Evolutionary conservation across 2,113 vertebrate genomes (phyloP), one percentile per base, ranked within the genome.

Genomic region (Mixornis gularis): DNA sequence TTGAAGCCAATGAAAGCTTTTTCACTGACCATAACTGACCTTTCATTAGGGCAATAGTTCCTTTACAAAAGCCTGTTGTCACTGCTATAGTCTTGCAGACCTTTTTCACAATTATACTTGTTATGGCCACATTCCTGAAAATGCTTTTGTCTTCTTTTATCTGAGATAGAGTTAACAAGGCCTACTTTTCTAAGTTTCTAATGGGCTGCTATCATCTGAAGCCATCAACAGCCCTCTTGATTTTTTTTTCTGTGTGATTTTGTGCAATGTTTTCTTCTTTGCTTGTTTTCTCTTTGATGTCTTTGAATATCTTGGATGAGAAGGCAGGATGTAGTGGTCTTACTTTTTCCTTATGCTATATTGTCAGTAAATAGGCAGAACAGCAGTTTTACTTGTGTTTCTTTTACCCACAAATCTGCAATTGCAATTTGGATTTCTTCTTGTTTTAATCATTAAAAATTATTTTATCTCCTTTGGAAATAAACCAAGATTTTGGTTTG

Each of bases 141-240:
- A 55, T 65, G 53, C 59, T 85, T 90, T 95, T 92, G 69, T 80
- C 85, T 90, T 92, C 83, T 92, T 95, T 92, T 79, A 69, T 85
- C 65, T 87, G 40, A 81, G 32, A 69, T 3, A 44, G 64, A 18
- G 4, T 74, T 95, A 93, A 92, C 87, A 85, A 91, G 82, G 40
- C 51, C 55, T 79, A 14, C 25, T 93, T 93, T 90, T 76, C 83
- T 72, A 90, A 68, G 86, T 94, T 92, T 46, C 86, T 94, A 94
- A 93, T 90, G 38, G 80, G 53, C 36, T 93, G 24, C 58, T 89
- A 84, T 66, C 72, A 94, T 89, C 71, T 79, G 79, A 93, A 79
- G 58, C 73, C 73, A 94, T 84, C 83, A 92, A 58, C 53, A 89
- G 25, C 36, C 58, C 46, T 87, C 48, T 84, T 91, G 66, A 73